phyloP scores from a whole-genome alignment of 2,888 invertebrate species.

The Pristionchus maxplancki region DNA sequence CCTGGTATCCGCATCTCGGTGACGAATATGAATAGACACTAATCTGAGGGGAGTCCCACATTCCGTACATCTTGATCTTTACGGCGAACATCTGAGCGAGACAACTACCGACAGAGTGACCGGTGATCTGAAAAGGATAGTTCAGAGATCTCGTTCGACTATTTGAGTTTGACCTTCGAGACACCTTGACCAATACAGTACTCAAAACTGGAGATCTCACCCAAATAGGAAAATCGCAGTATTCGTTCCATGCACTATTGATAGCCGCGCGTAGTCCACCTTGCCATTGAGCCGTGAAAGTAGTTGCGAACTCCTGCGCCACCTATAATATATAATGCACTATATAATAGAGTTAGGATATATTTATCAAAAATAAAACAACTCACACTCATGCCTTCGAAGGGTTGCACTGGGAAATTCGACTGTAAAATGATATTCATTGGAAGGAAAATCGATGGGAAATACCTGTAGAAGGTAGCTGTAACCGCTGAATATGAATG shows the following conservation, averaged over 20 bases:
- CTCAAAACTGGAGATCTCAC: background rate
- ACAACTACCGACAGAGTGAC: conserved; percentile 24
- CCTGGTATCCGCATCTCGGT: conserved; percentile 44
- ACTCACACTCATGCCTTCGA: conserved; percentile 29
- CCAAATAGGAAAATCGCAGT: conserved; percentile 45
- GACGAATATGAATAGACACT: background rate
- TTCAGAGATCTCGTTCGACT: too few species aligned
- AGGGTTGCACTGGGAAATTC: background rate
- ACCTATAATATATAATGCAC: conserved; percentile 29
- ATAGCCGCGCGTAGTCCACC: conserved; percentile 17
- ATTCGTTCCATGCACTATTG: conserved; percentile 32
- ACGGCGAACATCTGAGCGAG: conserved; percentile 25
- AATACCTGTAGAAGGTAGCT: background rate
- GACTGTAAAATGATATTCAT: background rate
- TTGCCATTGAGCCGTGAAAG: conserved; percentile 22
- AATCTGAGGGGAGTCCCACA: background rate
- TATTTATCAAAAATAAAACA: background rate
- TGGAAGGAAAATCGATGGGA: too few species aligned
- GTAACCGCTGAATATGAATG: conserved; percentile 17
- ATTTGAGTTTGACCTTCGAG: too few species aligned
- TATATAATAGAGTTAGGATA: too few species aligned
- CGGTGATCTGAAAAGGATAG: conserved; percentile 14
- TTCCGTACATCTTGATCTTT: background rate
- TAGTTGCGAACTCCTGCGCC: conserved; percentile 12
- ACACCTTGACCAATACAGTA: too few species aligned